Evolutionary conservation across 2,888 invertebrate genomes (phyloP).

Genomic region (Gisinianus flammeolus): DNA sequence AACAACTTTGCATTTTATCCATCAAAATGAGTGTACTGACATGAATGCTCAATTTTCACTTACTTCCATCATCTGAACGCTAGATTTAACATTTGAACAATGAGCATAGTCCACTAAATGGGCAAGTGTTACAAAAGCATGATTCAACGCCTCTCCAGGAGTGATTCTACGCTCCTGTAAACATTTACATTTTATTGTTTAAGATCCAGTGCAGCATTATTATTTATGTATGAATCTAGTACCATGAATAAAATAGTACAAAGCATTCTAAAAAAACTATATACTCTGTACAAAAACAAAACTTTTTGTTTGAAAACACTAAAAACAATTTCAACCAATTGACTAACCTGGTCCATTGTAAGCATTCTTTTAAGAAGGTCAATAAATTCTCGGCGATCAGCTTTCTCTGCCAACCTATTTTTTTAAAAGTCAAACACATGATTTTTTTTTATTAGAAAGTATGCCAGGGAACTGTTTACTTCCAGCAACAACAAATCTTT

Average conservation of each 20-base stretch:
- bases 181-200: no score
- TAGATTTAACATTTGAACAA: conserved; percentile 95
- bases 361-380: conserved; percentile 98
- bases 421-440: no score
- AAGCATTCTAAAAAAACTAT: conserved; percentile 5
- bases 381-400: conserved; percentile 96
- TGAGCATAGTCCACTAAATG: conserved; percentile 96
- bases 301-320: not conserved
- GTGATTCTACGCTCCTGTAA: conserved; percentile 87
- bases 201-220: no score
- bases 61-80: conserved; percentile 96
- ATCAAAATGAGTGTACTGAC: not conserved
- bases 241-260: not conserved
- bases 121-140: conserved; percentile 90
- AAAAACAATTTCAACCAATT: not conserved
- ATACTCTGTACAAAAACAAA: not conserved
- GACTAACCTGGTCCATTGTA: conserved; percentile 89
- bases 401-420: conserved; percentile 97
- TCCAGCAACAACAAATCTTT: no score
- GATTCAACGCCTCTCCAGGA: conserved; percentile 93
- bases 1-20: not conserved
- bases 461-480: no score
- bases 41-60: not conserved
- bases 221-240: no score
- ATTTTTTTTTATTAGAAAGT: no score